Evolutionary conservation across 2,888 invertebrate species (phyloP).

Genomic region (Trichogramma dendrolimi): DNA sequence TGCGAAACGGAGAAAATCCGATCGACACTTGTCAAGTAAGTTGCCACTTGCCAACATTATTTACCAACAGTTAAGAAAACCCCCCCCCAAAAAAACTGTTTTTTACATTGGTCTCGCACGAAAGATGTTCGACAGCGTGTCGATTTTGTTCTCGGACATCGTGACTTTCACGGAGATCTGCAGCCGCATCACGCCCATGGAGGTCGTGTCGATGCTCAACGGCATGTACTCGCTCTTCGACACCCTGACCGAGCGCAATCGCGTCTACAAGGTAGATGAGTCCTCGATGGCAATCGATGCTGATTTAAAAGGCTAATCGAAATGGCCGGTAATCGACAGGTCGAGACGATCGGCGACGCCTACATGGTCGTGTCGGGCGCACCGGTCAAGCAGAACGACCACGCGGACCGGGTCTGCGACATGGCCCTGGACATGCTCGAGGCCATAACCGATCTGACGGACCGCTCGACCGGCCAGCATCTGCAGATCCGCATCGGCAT

Average conservation of each 20-base stretch:
- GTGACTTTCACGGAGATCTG: slow-evolving; percentile 98
- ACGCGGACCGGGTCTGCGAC: slow-evolving; percentile 87
- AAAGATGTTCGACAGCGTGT: slow-evolving; percentile 93
- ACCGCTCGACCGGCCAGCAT: slow-evolving; percentile 86
- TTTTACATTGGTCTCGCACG: background rate
- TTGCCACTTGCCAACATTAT: background rate
- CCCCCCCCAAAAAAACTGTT: background rate
- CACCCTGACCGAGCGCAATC: slow-evolving; percentile 84
- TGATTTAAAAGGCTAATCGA: background rate
- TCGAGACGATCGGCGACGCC: slow-evolving; percentile 96
- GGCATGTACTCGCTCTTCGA: slow-evolving; percentile 98
- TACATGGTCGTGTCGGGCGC: slow-evolving; percentile 98
- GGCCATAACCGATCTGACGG: slow-evolving; percentile 84
- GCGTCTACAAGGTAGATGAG: slow-evolving; percentile 81
- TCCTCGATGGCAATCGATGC: background rate
- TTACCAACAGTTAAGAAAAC: background rate
- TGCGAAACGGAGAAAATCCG: slow-evolving; percentile 90
- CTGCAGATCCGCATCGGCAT: slow-evolving; percentile 80
- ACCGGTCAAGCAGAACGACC: slow-evolving; percentile 82
- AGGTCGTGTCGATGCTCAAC: slow-evolving; percentile 95
- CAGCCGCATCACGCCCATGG: slow-evolving; percentile 92
- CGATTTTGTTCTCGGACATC: slow-evolving; percentile 94
- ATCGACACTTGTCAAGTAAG: slow-evolving; percentile 95
- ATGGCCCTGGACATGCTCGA: slow-evolving; percentile 97
- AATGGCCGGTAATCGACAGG: slow-evolving; percentile 55